A percentile compares a stretch with the other conserved stretches of the same genome.
These are phyloP conservation scores for Apus apus DNA, from an alignment of 2,113 vertebrate species.

Conservation along the genomic window DNA sequence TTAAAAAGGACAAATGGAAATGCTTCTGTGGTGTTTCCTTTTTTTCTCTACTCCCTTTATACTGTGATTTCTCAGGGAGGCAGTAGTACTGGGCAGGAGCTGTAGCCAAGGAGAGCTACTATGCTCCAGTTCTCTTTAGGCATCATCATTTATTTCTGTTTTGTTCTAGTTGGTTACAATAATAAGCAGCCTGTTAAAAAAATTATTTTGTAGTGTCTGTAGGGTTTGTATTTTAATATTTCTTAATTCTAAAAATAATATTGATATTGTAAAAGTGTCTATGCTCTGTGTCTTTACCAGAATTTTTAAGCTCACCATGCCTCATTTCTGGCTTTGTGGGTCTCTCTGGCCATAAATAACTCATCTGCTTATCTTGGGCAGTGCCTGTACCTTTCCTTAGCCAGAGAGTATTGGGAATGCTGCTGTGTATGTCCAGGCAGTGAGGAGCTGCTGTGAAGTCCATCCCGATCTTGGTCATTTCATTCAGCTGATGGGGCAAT, in stretches of 20 bases:
- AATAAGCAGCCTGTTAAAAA: background rate
- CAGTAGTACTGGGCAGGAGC: background rate
- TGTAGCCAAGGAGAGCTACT: background rate
- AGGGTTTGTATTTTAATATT: background rate
- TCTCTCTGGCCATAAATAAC: background rate
- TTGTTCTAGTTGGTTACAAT: background rate
- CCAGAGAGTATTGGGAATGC: background rate
- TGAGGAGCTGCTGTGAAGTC: background rate
- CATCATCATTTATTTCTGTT: background rate
- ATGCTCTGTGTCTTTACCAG: background rate
- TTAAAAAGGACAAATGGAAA: background rate
- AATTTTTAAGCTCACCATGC: background rate
- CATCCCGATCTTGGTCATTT: background rate
- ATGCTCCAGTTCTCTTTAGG: background rate
- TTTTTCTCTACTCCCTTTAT: background rate
- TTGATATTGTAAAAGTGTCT: accelerated
- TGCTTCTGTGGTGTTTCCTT: background rate
- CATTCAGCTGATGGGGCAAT: background rate
- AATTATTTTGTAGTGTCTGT: background rate
- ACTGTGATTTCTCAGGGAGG: accelerated
- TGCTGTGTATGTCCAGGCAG: background rate
- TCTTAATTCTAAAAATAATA: background rate
- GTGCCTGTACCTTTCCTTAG: background rate
- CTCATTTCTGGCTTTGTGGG: background rate
- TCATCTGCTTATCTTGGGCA: background rate